These are phyloP conservation scores for Lampropteryx suffumata DNA, from an alignment of 2,888 invertebrate species.

Conservation along the genomic window DNA sequence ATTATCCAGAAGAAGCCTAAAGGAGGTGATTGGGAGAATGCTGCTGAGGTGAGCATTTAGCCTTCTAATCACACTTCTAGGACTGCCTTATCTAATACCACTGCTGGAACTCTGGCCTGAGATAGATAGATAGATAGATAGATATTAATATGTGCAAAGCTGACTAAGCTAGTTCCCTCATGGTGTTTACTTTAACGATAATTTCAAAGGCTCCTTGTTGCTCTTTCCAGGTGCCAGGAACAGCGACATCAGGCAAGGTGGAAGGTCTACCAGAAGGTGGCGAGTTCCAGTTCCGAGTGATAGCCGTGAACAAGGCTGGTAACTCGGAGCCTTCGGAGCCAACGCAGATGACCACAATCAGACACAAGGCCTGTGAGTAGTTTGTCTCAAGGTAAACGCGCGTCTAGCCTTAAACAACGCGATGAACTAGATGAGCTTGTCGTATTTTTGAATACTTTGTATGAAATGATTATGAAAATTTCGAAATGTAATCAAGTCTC, in stretches of 20 bases:
- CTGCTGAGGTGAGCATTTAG: slow-evolving; percentile 85
- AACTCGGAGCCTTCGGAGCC: slow-evolving; percentile 95
- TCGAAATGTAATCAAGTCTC: no score
- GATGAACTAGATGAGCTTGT: no score
- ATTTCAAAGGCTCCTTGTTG: background rate
- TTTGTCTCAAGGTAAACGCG: no score
- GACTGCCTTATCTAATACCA: no score
- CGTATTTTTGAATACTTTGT: no score
- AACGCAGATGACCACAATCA: slow-evolving; percentile 93
- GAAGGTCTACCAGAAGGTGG: slow-evolving; percentile 94
- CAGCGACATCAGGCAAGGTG: slow-evolving; percentile 88
- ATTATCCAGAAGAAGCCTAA: slow-evolving; percentile 95
- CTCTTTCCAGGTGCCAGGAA: slow-evolving; percentile 86
- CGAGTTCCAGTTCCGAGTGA: slow-evolving; percentile 95
- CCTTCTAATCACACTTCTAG: no score
- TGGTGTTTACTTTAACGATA: background rate
- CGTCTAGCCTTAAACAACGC: no score
- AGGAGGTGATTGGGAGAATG: slow-evolving; percentile 95
- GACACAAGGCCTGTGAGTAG: slow-evolving; percentile 91
- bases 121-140: no score
- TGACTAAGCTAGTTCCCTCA: no score
- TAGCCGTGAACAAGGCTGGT: slow-evolving; percentile 97
- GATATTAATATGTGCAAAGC: no score
- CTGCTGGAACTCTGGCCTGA: no score
- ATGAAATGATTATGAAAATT: no score